Conservation (phyloP, 2,888 invertebrate species). For the Lepas anatifera region DNA sequence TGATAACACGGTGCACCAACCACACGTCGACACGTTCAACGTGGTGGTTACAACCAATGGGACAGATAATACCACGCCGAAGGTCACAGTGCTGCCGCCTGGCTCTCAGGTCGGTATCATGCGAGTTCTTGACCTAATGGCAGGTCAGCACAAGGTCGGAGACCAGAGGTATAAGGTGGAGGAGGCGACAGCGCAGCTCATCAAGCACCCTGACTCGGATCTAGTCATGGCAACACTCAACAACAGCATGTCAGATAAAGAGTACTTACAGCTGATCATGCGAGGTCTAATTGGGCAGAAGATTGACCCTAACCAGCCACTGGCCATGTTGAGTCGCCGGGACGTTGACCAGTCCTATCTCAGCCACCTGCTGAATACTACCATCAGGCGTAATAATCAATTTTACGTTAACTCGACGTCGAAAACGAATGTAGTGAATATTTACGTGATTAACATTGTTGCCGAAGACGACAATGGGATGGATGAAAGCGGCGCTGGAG, state of each 20-base stretch:
- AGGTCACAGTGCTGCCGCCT: slow-evolving; percentile 4
- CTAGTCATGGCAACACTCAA: not conserved
- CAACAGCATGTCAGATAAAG: not conserved
- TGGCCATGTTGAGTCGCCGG: not conserved
- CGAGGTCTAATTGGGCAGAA: not conserved
- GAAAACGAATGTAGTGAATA: not conserved
- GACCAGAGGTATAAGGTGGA: not conserved
- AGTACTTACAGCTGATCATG: not conserved
- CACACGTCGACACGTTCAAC: slow-evolving; percentile 1
- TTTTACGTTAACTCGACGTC: not conserved
- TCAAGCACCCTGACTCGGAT: not conserved
- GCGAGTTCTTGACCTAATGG: not conserved
- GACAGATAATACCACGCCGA: not conserved
- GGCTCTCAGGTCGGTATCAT: not conserved
- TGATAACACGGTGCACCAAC: not conserved
- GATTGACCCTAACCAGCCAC: not conserved
- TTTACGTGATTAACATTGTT: not conserved
- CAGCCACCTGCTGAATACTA: not conserved
- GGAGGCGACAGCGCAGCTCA: not conserved
- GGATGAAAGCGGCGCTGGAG: too few species aligned
- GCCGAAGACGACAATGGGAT: not conserved
- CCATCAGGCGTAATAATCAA: not conserved
- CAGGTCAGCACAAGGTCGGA: not conserved
- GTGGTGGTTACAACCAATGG: not conserved
- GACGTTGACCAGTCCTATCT: not conserved